A percentile compares a stretch with the other conserved stretches of the same genome.
phyloP scores from a whole-genome alignment of 2,797 vertebrate species.

The Kryptolebias ocellatus region DNA sequence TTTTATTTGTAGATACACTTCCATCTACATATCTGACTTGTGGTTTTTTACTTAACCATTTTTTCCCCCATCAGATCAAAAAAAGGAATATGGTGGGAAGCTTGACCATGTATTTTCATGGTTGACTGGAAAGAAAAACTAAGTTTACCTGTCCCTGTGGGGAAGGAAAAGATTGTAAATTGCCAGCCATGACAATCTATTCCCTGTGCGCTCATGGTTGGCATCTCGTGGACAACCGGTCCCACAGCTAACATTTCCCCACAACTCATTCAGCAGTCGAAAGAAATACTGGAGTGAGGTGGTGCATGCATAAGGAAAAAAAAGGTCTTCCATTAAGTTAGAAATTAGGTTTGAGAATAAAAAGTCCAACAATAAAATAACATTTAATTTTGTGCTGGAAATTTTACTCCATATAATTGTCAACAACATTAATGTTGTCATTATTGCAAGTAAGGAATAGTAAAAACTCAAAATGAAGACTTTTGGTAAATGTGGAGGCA shows the following conservation, averaged over 20 bases:
- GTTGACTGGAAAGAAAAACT: constrained; percentile 69
- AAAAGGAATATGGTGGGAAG: constrained; percentile 51
- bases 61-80: constrained; percentile 51
- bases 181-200: constrained; percentile 68
- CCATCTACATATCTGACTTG: constrained; percentile 17
- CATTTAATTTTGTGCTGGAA: neutral
- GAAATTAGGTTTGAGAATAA: constrained; percentile 15
- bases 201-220: constrained; percentile 64
- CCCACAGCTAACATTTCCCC: constrained; percentile 67
- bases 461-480: too few species aligned
- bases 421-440: neutral
- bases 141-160: constrained; percentile 68
- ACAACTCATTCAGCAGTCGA: constrained; percentile 52
- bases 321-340: constrained; percentile 19
- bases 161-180: constrained; percentile 64
- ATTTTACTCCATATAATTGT: neutral
- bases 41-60: constrained; percentile 45
- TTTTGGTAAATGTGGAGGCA: too few species aligned
- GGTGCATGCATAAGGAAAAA: constrained; percentile 3
- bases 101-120: constrained; percentile 75
- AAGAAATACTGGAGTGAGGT: neutral
- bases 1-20: too few species aligned
- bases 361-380: neutral
- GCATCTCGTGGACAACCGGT: constrained; percentile 57
- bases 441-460: neutral